phyloP scores from a whole-genome alignment of 2,797 vertebrate species.

The Furcifer pardalis region DNA sequence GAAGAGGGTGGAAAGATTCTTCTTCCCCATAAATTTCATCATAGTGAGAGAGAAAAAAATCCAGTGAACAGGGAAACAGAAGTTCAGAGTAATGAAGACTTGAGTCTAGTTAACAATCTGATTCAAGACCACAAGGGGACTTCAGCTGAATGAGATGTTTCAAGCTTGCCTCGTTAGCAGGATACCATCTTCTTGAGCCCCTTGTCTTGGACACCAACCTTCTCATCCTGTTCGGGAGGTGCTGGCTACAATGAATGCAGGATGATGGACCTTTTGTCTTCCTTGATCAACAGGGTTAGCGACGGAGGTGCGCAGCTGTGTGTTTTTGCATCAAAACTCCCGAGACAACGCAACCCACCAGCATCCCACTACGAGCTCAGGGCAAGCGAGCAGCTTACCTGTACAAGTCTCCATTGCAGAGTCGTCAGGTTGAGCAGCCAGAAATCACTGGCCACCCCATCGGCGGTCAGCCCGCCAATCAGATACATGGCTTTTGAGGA shows the following conservation, averaged over 20 bases:
- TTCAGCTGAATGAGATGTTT: too few relatives aligned
- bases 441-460: slow-evolving; percentile 83
- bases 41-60: neutral
- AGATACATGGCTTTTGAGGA: slow-evolving; percentile 86
- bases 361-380: neutral
- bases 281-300: neutral
- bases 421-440: slow-evolving; percentile 91
- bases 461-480: slow-evolving; percentile 85
- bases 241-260: too few relatives aligned
- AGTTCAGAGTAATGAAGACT: neutral
- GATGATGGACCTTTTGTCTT: too few relatives aligned
- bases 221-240: neutral
- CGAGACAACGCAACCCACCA: neutral
- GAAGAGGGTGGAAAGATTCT: neutral
- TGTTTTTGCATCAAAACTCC: neutral
- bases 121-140: neutral
- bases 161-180: neutral
- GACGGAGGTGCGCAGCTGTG: neutral
- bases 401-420: slow-evolving; percentile 87
- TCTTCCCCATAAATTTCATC: neutral
- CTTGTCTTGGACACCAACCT: neutral
- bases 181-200: neutral
- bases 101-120: neutral
- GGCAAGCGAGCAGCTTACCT: slow-evolving; percentile 70
- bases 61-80: neutral